Percentiles rank a stretch among this genome's conserved stretches.
Conservation (phyloP, 2,888 invertebrate species). For the Ariolimax columbianus region DNA sequence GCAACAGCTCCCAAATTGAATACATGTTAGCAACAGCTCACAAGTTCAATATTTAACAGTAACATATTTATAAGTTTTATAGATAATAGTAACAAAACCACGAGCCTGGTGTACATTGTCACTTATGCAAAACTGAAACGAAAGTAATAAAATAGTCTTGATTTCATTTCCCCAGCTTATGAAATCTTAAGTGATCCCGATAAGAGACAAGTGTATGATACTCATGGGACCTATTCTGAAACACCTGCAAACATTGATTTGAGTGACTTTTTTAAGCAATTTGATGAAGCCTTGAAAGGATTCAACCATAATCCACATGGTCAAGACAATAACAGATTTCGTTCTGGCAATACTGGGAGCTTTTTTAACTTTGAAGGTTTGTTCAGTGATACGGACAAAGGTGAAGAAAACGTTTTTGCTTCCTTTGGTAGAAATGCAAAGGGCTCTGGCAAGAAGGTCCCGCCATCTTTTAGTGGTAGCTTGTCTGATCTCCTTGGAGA, state of each 20-base stretch:
- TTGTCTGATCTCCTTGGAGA: slow-evolving; percentile 3
- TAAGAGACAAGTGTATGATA: slow-evolving; percentile 79
- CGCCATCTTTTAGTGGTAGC: neutral
- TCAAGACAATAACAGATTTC: slow-evolving; percentile 51
- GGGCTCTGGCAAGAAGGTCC: neutral
- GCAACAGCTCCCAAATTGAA: no score
- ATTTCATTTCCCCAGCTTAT: slow-evolving; percentile 77
- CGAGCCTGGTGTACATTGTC: no score
- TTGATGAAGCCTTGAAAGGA: slow-evolving; percentile 69
- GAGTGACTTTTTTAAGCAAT: slow-evolving; percentile 78
- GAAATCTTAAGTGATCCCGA: slow-evolving; percentile 79
- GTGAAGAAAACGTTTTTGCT: slow-evolving; percentile 48
- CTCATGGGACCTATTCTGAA: slow-evolving; percentile 76
- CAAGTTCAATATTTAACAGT: no score
- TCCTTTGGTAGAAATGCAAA: neutral
- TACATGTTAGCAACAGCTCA: no score
- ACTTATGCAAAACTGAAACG: no score
- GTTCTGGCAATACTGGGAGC: slow-evolving; percentile 59
- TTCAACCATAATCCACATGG: slow-evolving; percentile 56
- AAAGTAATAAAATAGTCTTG: neutral
- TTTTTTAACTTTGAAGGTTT: slow-evolving; percentile 77
- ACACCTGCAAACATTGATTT: slow-evolving; percentile 74
- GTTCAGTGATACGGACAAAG: slow-evolving; percentile 73
- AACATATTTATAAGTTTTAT: no score
- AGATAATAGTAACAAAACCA: no score